A percentile compares a stretch with the other conserved stretches of the same genome.
These are phyloP conservation scores for Otus sunia DNA, from an alignment of 2,113 vertebrate genomes.

Conservation along the genomic window DNA sequence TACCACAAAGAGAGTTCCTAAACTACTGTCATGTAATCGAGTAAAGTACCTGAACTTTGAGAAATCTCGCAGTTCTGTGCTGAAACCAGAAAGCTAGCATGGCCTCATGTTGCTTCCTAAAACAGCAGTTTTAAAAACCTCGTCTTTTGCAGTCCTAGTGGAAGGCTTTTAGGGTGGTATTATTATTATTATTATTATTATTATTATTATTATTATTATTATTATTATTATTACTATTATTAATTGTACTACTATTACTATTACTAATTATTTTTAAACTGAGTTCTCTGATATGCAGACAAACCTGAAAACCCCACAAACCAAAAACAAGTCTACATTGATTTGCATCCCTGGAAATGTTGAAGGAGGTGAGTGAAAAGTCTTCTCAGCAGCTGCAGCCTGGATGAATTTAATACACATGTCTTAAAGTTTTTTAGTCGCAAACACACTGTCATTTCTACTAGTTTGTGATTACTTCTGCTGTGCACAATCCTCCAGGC, in stretches of 20 bases:
- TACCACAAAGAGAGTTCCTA: slow-evolving; percentile 85
- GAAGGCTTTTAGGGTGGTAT: background rate
- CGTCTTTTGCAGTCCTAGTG: background rate
- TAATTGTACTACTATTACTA: background rate
- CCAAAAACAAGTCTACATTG: background rate
- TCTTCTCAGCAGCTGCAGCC: background rate
- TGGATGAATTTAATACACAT: background rate
- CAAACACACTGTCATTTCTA: background rate
- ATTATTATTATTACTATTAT: background rate
- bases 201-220: background rate
- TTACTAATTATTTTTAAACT: background rate
- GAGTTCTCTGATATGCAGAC: background rate
- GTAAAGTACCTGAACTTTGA: slow-evolving; percentile 88
- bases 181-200: background rate
- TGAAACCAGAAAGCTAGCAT: slow-evolving; percentile 26
- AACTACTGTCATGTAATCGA: slow-evolving; percentile 87
- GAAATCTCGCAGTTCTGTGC: slow-evolving; percentile 61
- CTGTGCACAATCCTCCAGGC: background rate
- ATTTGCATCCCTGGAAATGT: background rate
- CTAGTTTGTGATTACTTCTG: background rate
- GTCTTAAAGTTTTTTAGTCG: background rate
- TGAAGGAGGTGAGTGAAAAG: background rate
- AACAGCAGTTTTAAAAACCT: accelerated
- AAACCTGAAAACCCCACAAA: background rate
- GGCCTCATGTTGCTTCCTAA: background rate